These are phyloP conservation scores for Hyles lineata DNA, from an alignment of 2,888 invertebrate species.

Conservation along the genomic window DNA sequence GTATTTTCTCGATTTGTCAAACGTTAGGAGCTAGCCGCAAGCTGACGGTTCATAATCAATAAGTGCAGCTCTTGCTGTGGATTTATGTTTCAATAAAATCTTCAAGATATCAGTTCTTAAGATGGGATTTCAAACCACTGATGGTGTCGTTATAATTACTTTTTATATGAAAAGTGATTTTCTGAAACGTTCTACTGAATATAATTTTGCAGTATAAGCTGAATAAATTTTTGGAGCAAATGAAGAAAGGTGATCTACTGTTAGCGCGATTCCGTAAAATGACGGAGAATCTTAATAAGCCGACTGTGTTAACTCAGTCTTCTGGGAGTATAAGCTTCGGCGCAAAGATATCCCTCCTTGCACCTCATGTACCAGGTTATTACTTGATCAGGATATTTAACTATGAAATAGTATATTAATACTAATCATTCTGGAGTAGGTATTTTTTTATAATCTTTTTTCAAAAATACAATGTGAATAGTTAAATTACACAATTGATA, in stretches of 20 bases:
- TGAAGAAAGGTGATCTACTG: constrained; percentile 76
- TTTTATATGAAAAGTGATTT: no score
- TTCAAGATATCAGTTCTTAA: not conserved
- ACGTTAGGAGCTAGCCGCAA: not conserved
- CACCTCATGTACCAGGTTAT: constrained; percentile 71
- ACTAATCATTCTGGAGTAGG: not conserved
- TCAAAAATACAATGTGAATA: no score
- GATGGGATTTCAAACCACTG: no score
- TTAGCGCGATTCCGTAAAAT: constrained; percentile 74
- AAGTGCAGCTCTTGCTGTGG: not conserved
- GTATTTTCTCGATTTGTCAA: not conserved
- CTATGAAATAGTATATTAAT: not conserved
- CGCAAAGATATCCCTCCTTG: constrained; percentile 65
- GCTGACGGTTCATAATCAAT: not conserved
- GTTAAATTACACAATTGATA: no score
- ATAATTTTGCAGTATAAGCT: constrained; percentile 64
- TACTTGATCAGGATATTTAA: not conserved
- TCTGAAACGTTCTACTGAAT: no score
- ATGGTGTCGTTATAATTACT: no score
- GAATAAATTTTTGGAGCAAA: constrained; percentile 71
- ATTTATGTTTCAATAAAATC: not conserved
- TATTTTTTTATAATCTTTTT: no score
- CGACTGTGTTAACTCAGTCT: constrained; percentile 67
- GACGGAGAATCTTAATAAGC: constrained; percentile 68
- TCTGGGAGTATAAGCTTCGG: constrained; percentile 69